Conservation (phyloP, 2,888 invertebrate genomes). For the Lypha dubia region DNA sequence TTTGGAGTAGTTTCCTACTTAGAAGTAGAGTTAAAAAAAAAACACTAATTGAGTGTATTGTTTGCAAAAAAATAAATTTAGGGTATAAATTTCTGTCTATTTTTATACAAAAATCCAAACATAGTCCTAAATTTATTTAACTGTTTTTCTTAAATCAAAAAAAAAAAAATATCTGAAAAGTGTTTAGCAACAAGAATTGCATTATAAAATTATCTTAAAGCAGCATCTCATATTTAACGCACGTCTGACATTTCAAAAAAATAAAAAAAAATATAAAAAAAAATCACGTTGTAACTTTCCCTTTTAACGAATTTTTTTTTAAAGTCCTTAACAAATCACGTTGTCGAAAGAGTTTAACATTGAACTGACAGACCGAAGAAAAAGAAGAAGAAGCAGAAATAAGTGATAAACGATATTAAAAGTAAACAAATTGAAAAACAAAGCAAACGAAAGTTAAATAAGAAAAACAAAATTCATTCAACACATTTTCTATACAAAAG, state of each 20-base stretch:
- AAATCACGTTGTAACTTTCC: constrained; percentile 41
- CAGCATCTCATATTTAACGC: background rate
- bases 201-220: constrained; percentile 2
- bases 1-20: no score
- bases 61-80: no score
- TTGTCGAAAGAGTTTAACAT: constrained; percentile 59
- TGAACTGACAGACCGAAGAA: constrained; percentile 40
- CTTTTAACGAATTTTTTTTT: constrained; percentile 38
- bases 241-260: constrained; percentile 26
- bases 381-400: background rate
- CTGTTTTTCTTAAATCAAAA: background rate
- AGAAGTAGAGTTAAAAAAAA: no score
- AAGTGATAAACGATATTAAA: background rate
- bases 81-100: no score
- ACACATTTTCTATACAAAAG: constrained; percentile 21
- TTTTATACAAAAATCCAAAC: background rate
- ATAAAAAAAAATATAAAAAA: background rate
- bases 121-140: background rate
- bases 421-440: constrained; percentile 14
- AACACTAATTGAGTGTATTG: no score
- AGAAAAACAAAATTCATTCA: constrained; percentile 41
- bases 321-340: constrained; percentile 50
- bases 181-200: background rate
- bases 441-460: constrained; percentile 53
- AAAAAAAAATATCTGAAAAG: background rate